Base-by-base conservation (phyloP, 1,140 invertebrate genomes). In the Chionoecetes opilio region DNA sequence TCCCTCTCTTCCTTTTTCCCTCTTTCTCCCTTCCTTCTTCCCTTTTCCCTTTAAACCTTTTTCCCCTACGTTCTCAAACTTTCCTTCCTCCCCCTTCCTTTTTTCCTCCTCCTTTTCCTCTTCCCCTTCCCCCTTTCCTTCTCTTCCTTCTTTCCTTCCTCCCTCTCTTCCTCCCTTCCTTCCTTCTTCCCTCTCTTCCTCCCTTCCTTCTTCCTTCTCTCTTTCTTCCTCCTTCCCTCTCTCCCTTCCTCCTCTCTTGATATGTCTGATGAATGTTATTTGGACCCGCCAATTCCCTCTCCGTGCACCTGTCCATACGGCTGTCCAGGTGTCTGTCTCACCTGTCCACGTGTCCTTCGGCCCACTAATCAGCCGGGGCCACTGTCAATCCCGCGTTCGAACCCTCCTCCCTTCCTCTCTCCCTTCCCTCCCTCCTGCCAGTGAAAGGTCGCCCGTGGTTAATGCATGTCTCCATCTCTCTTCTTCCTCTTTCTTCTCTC, bases 301-400 rank as follows among this genome's bases (percentile, higher is more conserved):
- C 87, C 63, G 82, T 90, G 86, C 37, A 84, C 53, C 93, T 89
- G 93, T 94, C 93, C 82, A 90, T 94, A 94, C 93, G 82, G 46
- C 93, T 94, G 93, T 94, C 93, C 87, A 46, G 87, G 87, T 94
- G 93, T 90, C 93, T 46, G 93, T 94, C 93, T 46, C 11, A 93
- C 92, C 92, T 93, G 92, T 93, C 91, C n/a, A 37, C 6, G n/a
- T 85, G 91, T 93, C 91, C 91, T 32, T 93, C 92, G 53, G 63
- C 6, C 32, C 63, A 32, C 87, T 94, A 94, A 94, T 94, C 93
- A 94, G 93, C 32, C n/a, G 35, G 29, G 88, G 87, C 63, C 32
- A 21, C 46, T 90, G 93, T 88, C 93, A 94, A 38, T 94, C 93
- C 46, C 11, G 0, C 0, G 9, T 37, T 8, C 29, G 87, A 34